These are phyloP conservation scores for Buphagus erythrorhynchus DNA, from an alignment of 2,797 vertebrate species.

Conservation along the genomic window DNA sequence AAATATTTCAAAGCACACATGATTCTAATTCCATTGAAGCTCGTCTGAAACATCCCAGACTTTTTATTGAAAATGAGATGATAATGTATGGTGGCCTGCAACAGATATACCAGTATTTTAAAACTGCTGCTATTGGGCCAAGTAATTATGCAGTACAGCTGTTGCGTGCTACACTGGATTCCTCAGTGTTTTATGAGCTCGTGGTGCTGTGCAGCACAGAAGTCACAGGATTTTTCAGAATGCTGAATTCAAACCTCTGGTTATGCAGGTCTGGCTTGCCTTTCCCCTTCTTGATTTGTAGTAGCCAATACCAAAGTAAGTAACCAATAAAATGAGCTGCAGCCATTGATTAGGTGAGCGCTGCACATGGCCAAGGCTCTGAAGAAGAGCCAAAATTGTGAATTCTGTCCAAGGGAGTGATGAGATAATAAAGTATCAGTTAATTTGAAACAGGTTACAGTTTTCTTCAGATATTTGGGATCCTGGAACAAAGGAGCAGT, in stretches of 20 bases:
- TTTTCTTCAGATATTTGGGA: neutral
- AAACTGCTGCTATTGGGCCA: slow-evolving; percentile 38
- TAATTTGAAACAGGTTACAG: slow-evolving; percentile 14
- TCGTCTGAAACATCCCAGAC: slow-evolving; percentile 44
- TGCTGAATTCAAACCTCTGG: neutral
- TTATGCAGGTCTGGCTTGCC: neutral
- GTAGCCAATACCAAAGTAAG: neutral
- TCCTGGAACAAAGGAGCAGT: neutral
- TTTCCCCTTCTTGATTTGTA: neutral
- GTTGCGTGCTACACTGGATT: slow-evolving; percentile 1
- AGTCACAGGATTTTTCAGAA: neutral
- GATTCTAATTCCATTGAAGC: slow-evolving; percentile 62
- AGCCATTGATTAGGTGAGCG: neutral
- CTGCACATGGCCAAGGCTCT: neutral
- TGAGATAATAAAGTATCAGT: slow-evolving; percentile 23
- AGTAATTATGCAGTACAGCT: slow-evolving; percentile 52
- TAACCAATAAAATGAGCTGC: neutral
- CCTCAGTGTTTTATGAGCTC: neutral
- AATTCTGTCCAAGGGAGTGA: neutral
- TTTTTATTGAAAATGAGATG: slow-evolving; percentile 64
- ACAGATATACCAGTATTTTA: slow-evolving; percentile 46
- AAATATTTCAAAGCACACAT: slow-evolving; percentile 69
- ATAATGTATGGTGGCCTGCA: slow-evolving; percentile 65
- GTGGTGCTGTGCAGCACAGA: neutral
- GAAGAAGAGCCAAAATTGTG: neutral